Base-by-base conservation (phyloP, 2,797 vertebrate genomes). In the Buceros bicornis region DNA sequence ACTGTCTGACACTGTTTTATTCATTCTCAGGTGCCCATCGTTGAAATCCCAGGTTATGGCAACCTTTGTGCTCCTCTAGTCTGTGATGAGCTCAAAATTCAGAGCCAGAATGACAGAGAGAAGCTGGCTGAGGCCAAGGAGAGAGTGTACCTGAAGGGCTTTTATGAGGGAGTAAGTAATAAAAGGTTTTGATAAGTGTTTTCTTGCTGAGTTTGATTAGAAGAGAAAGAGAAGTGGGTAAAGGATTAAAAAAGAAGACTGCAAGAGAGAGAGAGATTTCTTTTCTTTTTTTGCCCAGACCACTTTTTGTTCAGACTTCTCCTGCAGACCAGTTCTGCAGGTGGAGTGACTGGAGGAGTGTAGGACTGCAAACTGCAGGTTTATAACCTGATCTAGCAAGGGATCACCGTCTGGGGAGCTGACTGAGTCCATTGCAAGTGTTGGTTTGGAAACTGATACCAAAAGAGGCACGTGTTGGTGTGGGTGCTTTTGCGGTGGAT, bases 41-140 rank as follows among this genome's bases (percentile, higher is more conserved):
- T 99, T 94, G 99, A 99, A 53, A 98, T 99, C 81, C 99, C 99
- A n/a, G 99, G 98, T 37, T 99, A 98, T 62, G 99, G 99, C 73
- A 99, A 95, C 94, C 98, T 99, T 35, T 99, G 99, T 48, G 99
- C 99, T 95, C 98, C 98, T 2, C 85, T 98, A 16, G 28, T 99
- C 78, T 99, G 99, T 90, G 99, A 99, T 6, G 99, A 99, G 83
- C 97, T 99, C 82, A 99, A 99, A 98, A 99, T 99, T 94, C 99
- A 99, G 97, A 99, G 99, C 97, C 99, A 99, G 97, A 99, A 99
- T 65, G 99, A 99, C 97, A 98, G 98, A 82, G 99, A 99, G 91
- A 99, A 99, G 95, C 98, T 99, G 95, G 97, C 97, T 21, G 99
- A 99, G 97, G 99, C 99, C 89, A 99, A 99, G 93, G 99, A 99